These are phyloP conservation scores for Tetramorium bicarinatum DNA, from an alignment of 2,888 invertebrate genomes.

Conservation along the genomic window DNA sequence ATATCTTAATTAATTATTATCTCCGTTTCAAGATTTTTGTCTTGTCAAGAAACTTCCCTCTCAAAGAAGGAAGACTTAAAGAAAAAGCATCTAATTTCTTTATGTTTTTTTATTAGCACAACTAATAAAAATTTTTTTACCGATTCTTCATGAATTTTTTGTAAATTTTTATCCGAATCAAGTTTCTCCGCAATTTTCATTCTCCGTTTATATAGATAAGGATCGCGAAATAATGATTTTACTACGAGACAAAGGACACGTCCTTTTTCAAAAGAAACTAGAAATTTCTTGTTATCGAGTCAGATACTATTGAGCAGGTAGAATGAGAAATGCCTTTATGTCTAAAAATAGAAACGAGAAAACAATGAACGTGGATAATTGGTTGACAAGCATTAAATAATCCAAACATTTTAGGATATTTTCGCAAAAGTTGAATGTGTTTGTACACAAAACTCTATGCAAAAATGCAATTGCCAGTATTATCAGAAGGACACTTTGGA, in stretches of 20 bases:
- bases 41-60: neutral
- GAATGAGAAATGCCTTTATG: neutral
- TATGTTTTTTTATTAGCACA: neutral
- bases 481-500: neutral
- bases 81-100: neutral
- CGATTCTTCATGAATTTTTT: neutral
- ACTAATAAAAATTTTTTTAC: neutral
- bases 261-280: neutral
- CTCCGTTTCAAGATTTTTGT: neutral
- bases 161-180: neutral
- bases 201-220: constrained; percentile 45
- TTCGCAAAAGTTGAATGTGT: neutral
- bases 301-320: constrained; percentile 5
- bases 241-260: neutral
- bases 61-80: neutral
- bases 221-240: constrained; percentile 61
- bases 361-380: constrained; percentile 55
- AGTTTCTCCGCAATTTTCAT: neutral
- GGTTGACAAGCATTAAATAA: neutral
- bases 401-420: neutral
- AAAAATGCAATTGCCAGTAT: neutral
- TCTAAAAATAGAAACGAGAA: constrained; percentile 14
- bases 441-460: too few relatives aligned
- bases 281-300: constrained; percentile 58
- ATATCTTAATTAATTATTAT: neutral